These are phyloP conservation scores for Anolis carolinensis DNA, from an alignment of 2,113 vertebrate genomes.

Conservation along the genomic window DNA sequence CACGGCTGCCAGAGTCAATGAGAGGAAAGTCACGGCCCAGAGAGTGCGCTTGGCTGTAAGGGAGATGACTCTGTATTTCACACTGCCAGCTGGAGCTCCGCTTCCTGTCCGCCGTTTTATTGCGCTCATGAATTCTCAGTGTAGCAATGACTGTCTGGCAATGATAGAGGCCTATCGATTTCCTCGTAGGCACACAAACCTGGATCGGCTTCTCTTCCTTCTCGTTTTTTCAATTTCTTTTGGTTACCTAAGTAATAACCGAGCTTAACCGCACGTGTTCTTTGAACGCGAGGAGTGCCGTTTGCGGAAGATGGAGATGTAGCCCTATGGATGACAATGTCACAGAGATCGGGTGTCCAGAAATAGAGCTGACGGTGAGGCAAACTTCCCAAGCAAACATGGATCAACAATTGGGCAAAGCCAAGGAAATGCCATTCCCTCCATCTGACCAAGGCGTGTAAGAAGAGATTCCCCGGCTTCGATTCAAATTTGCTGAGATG, in stretches of 20 bases:
- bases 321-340: not conserved
- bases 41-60: not conserved
- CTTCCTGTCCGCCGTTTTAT: not conserved
- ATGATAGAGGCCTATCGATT: conserved; percentile 15
- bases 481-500: not conserved
- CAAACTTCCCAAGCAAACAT: not conserved
- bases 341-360: not conserved
- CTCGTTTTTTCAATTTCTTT: not conserved
- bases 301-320: not conserved
- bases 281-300: not conserved
- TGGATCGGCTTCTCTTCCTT: not conserved
- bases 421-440: not conserved
- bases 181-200: not conserved
- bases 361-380: too few species aligned
- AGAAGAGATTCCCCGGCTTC: not conserved
- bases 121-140: conserved; percentile 20
- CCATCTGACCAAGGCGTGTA: not conserved
- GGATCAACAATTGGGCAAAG: not conserved
- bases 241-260: not conserved
- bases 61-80: conserved; percentile 11
- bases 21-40: not conserved
- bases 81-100: not conserved
- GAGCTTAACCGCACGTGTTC: not conserved
- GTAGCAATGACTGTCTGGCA: conserved; percentile 8
- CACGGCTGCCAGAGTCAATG: not conserved